Evolutionary conservation across 2,888 invertebrate species (phyloP), one percentile per base, ranked within the genome.

Genomic region (Agriopis aurantiaria): DNA sequence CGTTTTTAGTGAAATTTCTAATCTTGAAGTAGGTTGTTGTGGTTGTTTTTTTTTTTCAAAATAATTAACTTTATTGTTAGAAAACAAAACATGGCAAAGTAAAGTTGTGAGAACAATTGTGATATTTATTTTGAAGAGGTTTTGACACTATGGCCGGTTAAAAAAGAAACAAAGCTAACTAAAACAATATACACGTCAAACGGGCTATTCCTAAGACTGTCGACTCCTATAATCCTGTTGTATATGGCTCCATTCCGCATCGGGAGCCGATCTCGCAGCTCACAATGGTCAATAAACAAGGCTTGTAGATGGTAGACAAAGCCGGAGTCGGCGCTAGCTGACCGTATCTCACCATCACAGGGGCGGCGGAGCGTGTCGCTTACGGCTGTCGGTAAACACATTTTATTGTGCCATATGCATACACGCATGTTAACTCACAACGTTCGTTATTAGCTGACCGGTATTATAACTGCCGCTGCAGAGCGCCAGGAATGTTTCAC

Each of bases 241-340:
- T 88, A 85, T 88, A 88, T 82, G 83, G 84, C 86, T 87, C 87
- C 86, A 89, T 89, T 87, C 88, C 83, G 80, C 83, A 85, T 85
- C 85, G 85, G 86, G 81, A 85, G 84, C 85, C 85, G 87, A 89
- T 89, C 89, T 86, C 82, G 73, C 73, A 78, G 81, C 82, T 82
- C 80, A 91, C 91, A 92, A 92, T 92, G 85, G 90, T 86, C 88
- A 90, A 91, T 91, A 92, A 92, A 92, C 92, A 91, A 83, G 88
- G 89, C 85, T 83, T 80, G 87, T 85, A 89, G 88, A 88, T 85
- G 82, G 86, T 84, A 88, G 86, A 91, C 89, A 91, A 91, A 89
- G 90, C 88, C 83, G 77, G 85, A 84, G 82, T 82, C 85, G 81
- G 85, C 82, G 83, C 83, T 82, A 82, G 84, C 82, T 84, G 77